Evolutionary conservation across 2,888 invertebrate species (phyloP).

Genomic region (Ormyrus thymus): DNA sequence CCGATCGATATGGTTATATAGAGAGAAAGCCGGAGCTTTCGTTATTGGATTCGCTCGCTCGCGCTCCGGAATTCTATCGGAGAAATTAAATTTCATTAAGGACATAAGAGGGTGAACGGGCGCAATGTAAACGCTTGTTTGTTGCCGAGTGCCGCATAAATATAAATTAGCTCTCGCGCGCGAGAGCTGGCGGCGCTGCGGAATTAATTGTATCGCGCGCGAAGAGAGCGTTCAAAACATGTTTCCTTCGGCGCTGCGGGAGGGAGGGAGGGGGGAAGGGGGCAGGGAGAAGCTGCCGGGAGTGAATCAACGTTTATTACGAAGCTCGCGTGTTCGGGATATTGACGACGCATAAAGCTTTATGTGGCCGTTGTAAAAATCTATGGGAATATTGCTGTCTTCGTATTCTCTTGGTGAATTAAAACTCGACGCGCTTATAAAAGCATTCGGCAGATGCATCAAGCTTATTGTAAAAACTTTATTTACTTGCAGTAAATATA

Average conservation of each 20-base stretch:
- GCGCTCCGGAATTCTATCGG: slow-evolving; percentile 52
- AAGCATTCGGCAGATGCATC: no score
- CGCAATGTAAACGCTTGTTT: slow-evolving; percentile 57
- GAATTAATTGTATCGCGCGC: slow-evolving; percentile 53
- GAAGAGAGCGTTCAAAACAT: slow-evolving; percentile 39
- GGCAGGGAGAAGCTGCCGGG: not conserved
- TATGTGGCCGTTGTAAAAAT: not conserved
- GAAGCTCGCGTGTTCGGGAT: slow-evolving; percentile 29
- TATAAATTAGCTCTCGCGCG: slow-evolving; percentile 65
- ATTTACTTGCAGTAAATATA: no score
- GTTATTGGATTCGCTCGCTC: slow-evolving; percentile 51
- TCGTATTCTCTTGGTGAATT: no score
- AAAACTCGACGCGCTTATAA: no score
- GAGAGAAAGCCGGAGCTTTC: slow-evolving; percentile 46
- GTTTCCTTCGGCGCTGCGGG: slow-evolving; percentile 33
- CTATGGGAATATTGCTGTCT: slow-evolving; percentile 12
- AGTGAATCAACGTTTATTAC: slow-evolving; percentile 49
- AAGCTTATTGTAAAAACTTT: no score
- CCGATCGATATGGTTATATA: slow-evolving; percentile 41
- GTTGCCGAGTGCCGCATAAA: slow-evolving; percentile 64
- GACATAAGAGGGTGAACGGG: slow-evolving; percentile 47
- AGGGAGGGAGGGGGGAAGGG: not conserved
- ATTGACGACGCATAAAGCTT: slow-evolving; percentile 35
- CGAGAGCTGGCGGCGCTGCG: slow-evolving; percentile 15
- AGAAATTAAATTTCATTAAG: slow-evolving; percentile 59